phyloP scores from a whole-genome alignment of 2,888 invertebrate genomes.

The Achlya flavicornis region DNA sequence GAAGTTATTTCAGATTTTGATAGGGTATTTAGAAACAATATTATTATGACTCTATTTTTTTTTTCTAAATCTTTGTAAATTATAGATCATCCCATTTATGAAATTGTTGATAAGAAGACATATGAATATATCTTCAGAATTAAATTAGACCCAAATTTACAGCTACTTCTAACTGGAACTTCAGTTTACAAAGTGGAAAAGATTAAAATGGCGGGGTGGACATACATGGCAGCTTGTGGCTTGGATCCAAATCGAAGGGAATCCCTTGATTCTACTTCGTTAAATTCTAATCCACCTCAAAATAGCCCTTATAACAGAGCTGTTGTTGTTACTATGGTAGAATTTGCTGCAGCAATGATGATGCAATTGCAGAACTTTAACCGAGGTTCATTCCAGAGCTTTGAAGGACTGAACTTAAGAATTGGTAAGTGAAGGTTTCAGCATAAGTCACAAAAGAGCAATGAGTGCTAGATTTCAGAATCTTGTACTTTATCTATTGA shows the following conservation, averaged over 20 bases:
- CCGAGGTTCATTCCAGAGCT: constrained; percentile 83
- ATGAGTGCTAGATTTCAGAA: no score
- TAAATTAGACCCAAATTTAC: constrained; percentile 28
- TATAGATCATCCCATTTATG: no score
- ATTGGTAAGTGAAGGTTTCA: constrained; percentile 82
- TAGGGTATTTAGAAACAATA: constrained; percentile 84
- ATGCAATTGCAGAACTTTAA: constrained; percentile 82
- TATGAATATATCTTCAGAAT: neutral
- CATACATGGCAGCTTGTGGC: constrained; percentile 98
- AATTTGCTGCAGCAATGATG: constrained; percentile 81
- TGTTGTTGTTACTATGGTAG: constrained; percentile 76
- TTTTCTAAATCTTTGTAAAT: no score
- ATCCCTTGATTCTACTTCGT: constrained; percentile 75
- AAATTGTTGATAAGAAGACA: no score
- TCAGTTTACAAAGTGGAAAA: constrained; percentile 93
- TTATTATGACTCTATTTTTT: no score
- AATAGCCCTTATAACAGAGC: constrained; percentile 69
- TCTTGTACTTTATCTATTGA: no score
- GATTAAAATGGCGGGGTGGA: constrained; percentile 98
- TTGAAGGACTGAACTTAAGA: constrained; percentile 87
- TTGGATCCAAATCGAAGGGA: constrained; percentile 89
- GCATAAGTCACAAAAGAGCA: no score
- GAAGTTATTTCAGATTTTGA: constrained; percentile 97
- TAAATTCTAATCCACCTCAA: constrained; percentile 41
- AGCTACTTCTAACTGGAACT: constrained; percentile 86